These are phyloP conservation scores for Mionectes olivaceus DNA, from an alignment of 2,797 vertebrate genomes.

Conservation along the genomic window DNA sequence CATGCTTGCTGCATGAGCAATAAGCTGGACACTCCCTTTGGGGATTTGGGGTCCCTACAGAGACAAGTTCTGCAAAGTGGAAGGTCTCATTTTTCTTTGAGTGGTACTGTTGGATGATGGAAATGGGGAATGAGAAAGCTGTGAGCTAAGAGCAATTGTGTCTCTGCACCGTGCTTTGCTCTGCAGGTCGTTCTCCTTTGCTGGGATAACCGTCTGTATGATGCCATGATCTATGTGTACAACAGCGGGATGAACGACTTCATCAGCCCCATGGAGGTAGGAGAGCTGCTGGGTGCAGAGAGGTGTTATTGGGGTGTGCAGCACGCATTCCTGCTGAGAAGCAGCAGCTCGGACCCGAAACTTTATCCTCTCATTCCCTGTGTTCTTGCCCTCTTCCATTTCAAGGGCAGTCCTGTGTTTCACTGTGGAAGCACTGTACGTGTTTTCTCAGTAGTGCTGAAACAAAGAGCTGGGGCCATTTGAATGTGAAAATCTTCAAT, in stretches of 20 bases:
- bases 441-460: background rate
- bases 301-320: background rate
- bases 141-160: background rate
- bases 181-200: slow-evolving; percentile 92
- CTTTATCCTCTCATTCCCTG: background rate
- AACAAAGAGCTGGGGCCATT: background rate
- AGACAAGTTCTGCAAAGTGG: background rate
- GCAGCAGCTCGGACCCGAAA: background rate
- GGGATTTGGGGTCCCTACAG: background rate
- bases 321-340: background rate
- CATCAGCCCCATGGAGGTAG: slow-evolving; percentile 95
- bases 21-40: background rate
- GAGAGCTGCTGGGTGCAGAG: background rate
- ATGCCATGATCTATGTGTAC: slow-evolving; percentile 97
- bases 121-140: background rate
- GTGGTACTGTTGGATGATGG: background rate
- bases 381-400: background rate
- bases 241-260: slow-evolving; percentile 98
- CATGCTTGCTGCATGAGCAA: background rate
- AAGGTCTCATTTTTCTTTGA: background rate
- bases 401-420: background rate
- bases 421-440: background rate
- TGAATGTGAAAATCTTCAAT: background rate
- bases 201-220: slow-evolving; percentile 94
- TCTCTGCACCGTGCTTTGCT: background rate